Conservation (phyloP, 2,113 vertebrate species). For the Dipodomys merriami region DNA sequence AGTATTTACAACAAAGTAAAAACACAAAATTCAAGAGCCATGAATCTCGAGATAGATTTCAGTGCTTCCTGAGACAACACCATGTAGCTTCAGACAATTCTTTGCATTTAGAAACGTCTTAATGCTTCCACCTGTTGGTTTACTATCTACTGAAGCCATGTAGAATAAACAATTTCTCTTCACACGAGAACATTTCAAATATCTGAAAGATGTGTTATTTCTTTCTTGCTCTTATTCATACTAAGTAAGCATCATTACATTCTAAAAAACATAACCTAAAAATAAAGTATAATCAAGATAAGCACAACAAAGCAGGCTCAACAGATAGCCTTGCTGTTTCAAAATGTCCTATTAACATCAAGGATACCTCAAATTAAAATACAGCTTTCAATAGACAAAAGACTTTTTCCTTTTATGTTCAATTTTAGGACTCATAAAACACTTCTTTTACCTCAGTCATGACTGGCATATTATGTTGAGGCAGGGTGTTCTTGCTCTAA, state of each 20-base stretch:
- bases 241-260: constrained; percentile 37
- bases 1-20: constrained; percentile 18
- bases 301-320: not conserved
- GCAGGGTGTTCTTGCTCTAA: constrained; percentile 23
- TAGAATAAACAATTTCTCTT: not conserved
- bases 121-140: not conserved
- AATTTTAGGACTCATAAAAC: constrained; percentile 22
- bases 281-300: constrained; percentile 38
- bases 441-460: constrained; percentile 37
- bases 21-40: constrained; percentile 31
- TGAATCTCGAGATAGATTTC: constrained; percentile 12
- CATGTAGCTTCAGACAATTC: not conserved
- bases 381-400: not conserved
- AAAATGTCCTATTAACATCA: not conserved
- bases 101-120: constrained; percentile 4
- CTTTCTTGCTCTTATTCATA: not conserved
- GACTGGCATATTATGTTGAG: constrained; percentile 7
- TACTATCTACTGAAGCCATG: not conserved
- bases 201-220: not conserved
- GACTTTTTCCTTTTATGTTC: constrained; percentile 3
- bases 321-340: not conserved
- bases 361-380: constrained; percentile 21
- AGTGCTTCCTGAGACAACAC: not conserved
- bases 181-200: constrained; percentile 15
- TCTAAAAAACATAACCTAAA: constrained; percentile 30